These are phyloP conservation scores for Tigriopus californicus DNA, from an alignment of 2,888 invertebrate genomes.

Conservation along the genomic window DNA sequence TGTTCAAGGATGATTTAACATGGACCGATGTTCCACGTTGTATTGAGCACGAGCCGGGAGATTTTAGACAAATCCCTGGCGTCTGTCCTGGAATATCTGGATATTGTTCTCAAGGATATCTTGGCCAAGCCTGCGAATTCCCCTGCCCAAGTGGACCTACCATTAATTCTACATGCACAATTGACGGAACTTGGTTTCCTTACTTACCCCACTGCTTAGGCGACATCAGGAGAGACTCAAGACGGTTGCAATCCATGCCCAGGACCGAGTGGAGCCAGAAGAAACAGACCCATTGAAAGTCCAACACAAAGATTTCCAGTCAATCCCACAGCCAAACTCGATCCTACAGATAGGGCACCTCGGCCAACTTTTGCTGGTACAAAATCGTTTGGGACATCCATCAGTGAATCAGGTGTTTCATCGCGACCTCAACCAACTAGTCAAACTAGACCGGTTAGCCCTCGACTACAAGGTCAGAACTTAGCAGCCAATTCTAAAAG, in stretches of 20 bases:
- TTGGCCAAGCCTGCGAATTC: constrained; percentile 1
- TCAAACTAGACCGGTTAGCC: neutral
- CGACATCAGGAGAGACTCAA: constrained; percentile 10
- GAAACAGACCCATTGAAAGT: neutral
- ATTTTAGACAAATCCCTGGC: constrained; percentile 8
- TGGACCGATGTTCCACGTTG: constrained; percentile 15
- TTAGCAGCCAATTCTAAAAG: no score
- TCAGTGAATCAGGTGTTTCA: neutral
- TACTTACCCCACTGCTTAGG: constrained; percentile 12
- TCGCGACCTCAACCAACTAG: neutral
- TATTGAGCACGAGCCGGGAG: constrained; percentile 13
- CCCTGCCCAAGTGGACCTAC: neutral
- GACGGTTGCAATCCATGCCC: constrained; percentile 4
- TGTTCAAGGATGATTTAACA: constrained; percentile 12
- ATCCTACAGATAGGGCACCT: neutral
- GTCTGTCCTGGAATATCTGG: constrained; percentile 13
- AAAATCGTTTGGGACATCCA: neutral
- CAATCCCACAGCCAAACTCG: no score
- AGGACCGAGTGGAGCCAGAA: neutral
- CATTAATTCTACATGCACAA: constrained; percentile 8
- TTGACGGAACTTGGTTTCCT: constrained; percentile 12
- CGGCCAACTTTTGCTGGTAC: constrained; percentile 3
- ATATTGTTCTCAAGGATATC: constrained; percentile 5
- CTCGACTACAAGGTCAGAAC: no score
- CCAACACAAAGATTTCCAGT: no score